Base-by-base conservation (phyloP, 2,888 invertebrate genomes). In the Ichneumon xanthorius region DNA sequence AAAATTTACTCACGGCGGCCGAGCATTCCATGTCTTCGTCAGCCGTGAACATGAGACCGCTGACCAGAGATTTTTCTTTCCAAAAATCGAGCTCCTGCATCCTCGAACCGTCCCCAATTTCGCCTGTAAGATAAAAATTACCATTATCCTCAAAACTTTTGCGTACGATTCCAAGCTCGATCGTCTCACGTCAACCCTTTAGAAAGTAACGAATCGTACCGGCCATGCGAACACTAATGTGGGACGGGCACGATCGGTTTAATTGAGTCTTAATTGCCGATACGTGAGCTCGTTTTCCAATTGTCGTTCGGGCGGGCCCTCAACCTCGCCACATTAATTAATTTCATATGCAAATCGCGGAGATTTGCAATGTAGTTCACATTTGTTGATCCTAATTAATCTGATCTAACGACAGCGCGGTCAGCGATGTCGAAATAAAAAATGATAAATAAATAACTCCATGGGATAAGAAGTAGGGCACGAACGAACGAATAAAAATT, bases 11-110 rank as follows among this genome's bases (percentile, higher is more conserved):
- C 82, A 91, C 91, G 3, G 89, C 88, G 45, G 84, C 86, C 65
- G 88, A 84, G 63, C 85, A 89, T 58, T 91, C 91, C 75, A 85
- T 86, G 55, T 89, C 90, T n/a, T 91, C 90, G 58, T 90, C 90
- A n/a, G 81, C 82, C 5, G 78, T 65, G 48, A 85, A 82, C 78
- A 87, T 84, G 37, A 83, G 85, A 55, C 85, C 87, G 22, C 89
- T 87, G 48, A 88, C 87, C 40, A 81, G 30, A 30, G 87, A 79
- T 77, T 90, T 91, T 70, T 88, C 88, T 14, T 86, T 88, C 86
- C 88, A 89, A 68, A 87, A 87, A 71, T 88, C 86, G 55, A 85
- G 68, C 19, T 87, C 87, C 68, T 79, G 84, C 78, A 79, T 85
- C 33, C 81, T 58, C 37, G 82, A 72, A 61, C 84, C 78, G 53